phyloP scores from a whole-genome alignment of 1,140 invertebrate species.

The Heliconius congener region DNA sequence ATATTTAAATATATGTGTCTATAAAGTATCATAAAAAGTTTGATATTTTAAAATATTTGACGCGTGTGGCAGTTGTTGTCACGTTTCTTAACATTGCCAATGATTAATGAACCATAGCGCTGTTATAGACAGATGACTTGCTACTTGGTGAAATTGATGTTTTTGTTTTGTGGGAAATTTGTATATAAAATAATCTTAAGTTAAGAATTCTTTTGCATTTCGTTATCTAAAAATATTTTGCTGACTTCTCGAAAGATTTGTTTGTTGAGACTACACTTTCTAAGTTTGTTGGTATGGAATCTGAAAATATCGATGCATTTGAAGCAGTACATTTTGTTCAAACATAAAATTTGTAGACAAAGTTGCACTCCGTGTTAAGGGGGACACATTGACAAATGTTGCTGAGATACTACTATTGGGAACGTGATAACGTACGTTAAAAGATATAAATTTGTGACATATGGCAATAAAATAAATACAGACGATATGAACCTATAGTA shows the following conservation, averaged over 20 bases:
- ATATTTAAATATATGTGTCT: conserved; percentile 41
- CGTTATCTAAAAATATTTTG: conserved; percentile 50
- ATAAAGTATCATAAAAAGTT: conserved; percentile 51
- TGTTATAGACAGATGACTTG: conserved; percentile 64
- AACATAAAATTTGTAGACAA: conserved; percentile 58
- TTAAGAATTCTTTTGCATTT: neutral
- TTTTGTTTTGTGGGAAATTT: conserved; percentile 32
- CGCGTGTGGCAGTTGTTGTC: conserved; percentile 50
- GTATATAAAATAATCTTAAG: neutral
- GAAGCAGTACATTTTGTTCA: conserved; percentile 52
- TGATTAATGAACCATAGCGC: conserved; percentile 61
- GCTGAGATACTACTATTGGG: conserved; percentile 43
- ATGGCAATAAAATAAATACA: conserved; percentile 41
- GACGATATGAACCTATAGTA: conserved; percentile 27
- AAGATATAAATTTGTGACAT: conserved; percentile 41
- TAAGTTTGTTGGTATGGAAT: conserved; percentile 62
- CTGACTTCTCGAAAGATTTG: conserved; percentile 56
- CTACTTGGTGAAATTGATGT: conserved; percentile 43
- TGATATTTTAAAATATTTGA: conserved; percentile 52
- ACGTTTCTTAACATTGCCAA: conserved; percentile 47
- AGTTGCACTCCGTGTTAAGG: conserved; percentile 54
- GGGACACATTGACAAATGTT: conserved; percentile 61
- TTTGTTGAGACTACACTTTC: conserved; percentile 47
- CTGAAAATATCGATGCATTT: conserved; percentile 61
- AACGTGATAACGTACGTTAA: conserved; percentile 39